Evolutionary conservation across 2,888 invertebrate species (phyloP), one percentile per base, ranked within the genome.

Genomic region (Colletes collaris): DNA sequence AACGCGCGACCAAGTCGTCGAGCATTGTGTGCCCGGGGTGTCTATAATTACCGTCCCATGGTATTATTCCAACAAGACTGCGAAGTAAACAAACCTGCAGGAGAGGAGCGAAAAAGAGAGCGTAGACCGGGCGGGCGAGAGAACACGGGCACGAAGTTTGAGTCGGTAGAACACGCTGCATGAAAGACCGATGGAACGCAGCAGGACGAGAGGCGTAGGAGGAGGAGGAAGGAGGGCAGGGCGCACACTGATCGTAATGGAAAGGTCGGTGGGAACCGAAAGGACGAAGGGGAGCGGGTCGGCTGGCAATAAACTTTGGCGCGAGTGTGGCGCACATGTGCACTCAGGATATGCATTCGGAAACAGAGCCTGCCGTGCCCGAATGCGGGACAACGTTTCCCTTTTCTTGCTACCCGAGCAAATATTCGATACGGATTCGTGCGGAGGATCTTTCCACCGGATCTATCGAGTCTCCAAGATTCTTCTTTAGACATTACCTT

Each of bases 261-360:
- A 73, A 74, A 64, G 67, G 74, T 62, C 37, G 66, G 63, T 5
- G 71, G 49, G 68, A 56, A 65, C 40, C 65, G 62, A 44, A 58
- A 49, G 52, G 50, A 40, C 70, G 80, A 71, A 79, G n/a, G 13
- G 8, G 11, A n/a, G 69, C 60, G 58, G 60, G 53, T 46, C 64
- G 82, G 81, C 86, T 82, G 89, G 90, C 87, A 90, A 90, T 91
- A 91, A 91, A 91, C 89, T 90, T 87, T 86, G 82, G 82, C 87
- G 73, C 88, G 87, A 90, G 91, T 91, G 91, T 89, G 89, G 88
- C 84, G 86, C 90, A 90, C 90, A 90, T 91, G 91, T 90, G 88
- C 89, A 81, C 74, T 71, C 80, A 78, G 83, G 78, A 84, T 84
- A 84, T 71, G 81, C 79, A 76, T 70, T 85, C 58, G 80, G 50